phyloP scores from a whole-genome alignment of 2,797 vertebrate genomes.

The Carcharodon carcharias region DNA sequence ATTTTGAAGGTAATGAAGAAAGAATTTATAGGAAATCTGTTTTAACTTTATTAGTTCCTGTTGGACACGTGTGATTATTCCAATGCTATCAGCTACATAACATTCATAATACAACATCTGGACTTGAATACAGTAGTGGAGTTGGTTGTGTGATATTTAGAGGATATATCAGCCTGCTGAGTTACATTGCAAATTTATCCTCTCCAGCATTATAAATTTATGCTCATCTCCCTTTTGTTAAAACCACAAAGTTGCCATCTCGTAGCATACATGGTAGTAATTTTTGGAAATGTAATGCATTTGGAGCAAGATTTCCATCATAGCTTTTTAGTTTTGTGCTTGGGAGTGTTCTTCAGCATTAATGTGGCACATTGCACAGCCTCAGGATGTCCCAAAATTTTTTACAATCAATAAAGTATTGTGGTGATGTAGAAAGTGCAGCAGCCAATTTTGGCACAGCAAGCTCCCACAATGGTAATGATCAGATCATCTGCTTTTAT shows the following conservation, averaged over 20 bases:
- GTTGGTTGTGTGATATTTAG: neutral
- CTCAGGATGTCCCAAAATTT: neutral
- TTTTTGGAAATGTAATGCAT: neutral
- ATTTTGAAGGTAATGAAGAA: constrained; percentile 11
- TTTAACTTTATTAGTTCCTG: constrained; percentile 32
- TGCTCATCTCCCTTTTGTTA: neutral
- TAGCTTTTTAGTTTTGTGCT: neutral
- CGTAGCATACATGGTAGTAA: neutral
- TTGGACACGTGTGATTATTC: neutral
- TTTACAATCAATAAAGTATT: neutral
- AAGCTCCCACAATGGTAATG: too few species aligned
- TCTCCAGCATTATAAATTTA: neutral
- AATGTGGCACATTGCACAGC: neutral
- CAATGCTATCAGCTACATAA: neutral
- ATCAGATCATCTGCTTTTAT: neutral
- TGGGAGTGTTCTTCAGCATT: neutral
- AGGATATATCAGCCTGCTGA: too few species aligned
- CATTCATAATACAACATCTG: neutral
- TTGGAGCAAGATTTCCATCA: neutral
- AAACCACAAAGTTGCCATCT: neutral
- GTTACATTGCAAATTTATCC: neutral
- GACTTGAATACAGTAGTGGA: neutral
- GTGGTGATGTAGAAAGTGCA: neutral
- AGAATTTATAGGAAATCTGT: constrained; percentile 31
- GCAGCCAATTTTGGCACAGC: too few species aligned